Base-by-base conservation (phyloP, 2,113 vertebrate genomes). In the Festucalex cinctus region DNA sequence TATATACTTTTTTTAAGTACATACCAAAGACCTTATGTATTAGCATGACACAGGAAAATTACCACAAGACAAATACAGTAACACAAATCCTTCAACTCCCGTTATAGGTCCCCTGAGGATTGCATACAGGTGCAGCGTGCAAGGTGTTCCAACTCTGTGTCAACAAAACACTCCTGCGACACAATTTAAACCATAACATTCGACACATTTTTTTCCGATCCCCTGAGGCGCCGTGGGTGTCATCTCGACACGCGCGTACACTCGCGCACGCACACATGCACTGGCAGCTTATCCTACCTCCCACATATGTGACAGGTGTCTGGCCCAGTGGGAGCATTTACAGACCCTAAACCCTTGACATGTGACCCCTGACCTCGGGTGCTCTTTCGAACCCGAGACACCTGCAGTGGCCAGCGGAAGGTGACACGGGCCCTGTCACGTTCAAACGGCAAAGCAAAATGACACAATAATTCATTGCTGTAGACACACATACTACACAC, bases 281-380 rank as follows among this genome's bases (percentile, higher is more conserved):
- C 82, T 81, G 78, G 79, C 84, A 83, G 83, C 80, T 87, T 87
- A 88, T 84, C 82, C 84, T 87, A 90, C 91, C 90, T 92, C 91
- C 91, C 90, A 92, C 90, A 88, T 89, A 85, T 82, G 67, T 81
- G 86, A 93, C 91, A 93, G 91, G 91, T 93, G 91, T 84, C 85
- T 67, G 58, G 77, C 79, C 83, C 83, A 74, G 78, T 79, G 85
- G 84, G 81, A 85, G 83, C 82, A 76, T 88, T 88, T 88, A 85
- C 78, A 86, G 75, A 81, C 84, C 69, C 79, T 83, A 85, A 87
- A 90, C 82, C 83, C 83, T 89, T 88, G 84, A 86, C 83, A 62
- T 78, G 48, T 83, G 83, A 88, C 74, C 79, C 14, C 19, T 81
- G 81, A 86, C 80, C 80, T 78, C 62, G 53, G 61, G 1, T 46